Percentiles rank a stretch among this genome's conserved stretches.
Conservation (phyloP, 2,888 invertebrate species). For the Litoditis marina region DNA sequence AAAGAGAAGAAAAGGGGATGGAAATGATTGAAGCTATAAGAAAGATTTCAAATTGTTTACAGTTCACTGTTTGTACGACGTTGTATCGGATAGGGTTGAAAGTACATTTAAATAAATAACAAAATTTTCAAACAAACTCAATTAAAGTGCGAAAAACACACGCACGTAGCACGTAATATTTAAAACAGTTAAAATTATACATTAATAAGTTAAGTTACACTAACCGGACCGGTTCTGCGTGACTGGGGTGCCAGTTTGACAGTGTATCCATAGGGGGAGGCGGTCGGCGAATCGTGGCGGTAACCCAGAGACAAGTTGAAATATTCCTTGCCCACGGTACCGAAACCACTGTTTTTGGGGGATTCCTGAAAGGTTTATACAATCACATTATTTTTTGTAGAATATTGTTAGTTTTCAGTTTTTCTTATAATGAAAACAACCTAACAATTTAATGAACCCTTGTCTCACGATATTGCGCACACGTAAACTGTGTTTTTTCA, state of each 20-base stretch:
- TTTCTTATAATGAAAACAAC: too few relatives aligned
- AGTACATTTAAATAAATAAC: neutral
- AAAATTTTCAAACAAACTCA: neutral
- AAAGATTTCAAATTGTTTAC: too few relatives aligned
- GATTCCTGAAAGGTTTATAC: conserved; percentile 35
- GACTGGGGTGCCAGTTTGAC: conserved; percentile 47
- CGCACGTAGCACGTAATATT: too few relatives aligned
- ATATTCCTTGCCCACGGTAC: conserved; percentile 4
- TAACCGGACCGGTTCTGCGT: conserved; percentile 9
- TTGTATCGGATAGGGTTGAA: too few relatives aligned
- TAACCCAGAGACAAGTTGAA: conserved; percentile 57
- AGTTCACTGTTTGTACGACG: too few relatives aligned
- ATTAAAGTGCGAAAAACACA: neutral
- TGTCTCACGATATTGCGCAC: neutral
- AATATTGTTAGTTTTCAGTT: too few relatives aligned
- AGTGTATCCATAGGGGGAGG: conserved; percentile 59
- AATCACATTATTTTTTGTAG: too few relatives aligned
- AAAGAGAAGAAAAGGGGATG: too few relatives aligned
- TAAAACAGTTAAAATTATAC: too few relatives aligned
- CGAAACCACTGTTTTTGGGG: conserved; percentile 35
- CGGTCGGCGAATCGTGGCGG: conserved; percentile 53
- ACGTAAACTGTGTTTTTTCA: neutral
- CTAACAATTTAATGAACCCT: too few relatives aligned
- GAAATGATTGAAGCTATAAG: too few relatives aligned
- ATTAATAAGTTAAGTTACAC: too few relatives aligned